Percentiles rank a stretch among this genome's conserved stretches.
Conservation (phyloP, 2,888 invertebrate genomes). For the Dioctria linearis region DNA sequence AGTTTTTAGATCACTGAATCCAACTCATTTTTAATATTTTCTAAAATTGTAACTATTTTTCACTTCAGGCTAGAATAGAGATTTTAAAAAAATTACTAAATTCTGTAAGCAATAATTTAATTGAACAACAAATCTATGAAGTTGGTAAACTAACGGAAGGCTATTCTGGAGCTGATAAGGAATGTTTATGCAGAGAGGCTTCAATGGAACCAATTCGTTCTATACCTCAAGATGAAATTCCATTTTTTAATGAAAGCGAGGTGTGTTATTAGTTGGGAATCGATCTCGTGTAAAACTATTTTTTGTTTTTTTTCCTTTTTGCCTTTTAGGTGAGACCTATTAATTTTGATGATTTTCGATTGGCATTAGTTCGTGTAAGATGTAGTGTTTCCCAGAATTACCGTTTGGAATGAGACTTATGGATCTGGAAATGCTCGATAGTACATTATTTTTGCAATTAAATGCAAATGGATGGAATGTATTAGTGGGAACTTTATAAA, state of each 20-base stretch:
- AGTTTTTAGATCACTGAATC: too few species aligned
- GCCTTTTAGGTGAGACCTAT: constrained; percentile 81
- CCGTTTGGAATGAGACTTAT: constrained; percentile 84
- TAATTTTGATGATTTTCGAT: constrained; percentile 82
- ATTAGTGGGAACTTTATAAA: too few species aligned
- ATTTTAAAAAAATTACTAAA: constrained; percentile 82
- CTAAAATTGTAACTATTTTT: neutral
- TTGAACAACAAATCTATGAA: constrained; percentile 74
- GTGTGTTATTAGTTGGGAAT: constrained; percentile 62
- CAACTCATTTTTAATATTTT: neutral
- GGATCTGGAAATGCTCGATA: constrained; percentile 70
- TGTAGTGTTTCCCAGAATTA: constrained; percentile 88
- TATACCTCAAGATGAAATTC: constrained; percentile 77
- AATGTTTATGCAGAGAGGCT: constrained; percentile 93
- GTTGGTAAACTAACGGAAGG: constrained; percentile 84
- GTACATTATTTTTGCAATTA: too few species aligned
- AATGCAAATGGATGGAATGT: too few species aligned
- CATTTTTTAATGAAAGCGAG: constrained; percentile 76
- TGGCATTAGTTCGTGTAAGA: constrained; percentile 84
- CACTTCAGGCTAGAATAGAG: constrained; percentile 80
- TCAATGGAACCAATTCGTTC: constrained; percentile 95
- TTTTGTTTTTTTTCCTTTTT: neutral
- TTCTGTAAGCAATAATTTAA: constrained; percentile 78
- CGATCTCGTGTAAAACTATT: neutral
- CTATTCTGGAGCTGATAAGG: constrained; percentile 97